Conservation (phyloP, 23 tunicate species). For the Trididemnum clinides region DNA sequence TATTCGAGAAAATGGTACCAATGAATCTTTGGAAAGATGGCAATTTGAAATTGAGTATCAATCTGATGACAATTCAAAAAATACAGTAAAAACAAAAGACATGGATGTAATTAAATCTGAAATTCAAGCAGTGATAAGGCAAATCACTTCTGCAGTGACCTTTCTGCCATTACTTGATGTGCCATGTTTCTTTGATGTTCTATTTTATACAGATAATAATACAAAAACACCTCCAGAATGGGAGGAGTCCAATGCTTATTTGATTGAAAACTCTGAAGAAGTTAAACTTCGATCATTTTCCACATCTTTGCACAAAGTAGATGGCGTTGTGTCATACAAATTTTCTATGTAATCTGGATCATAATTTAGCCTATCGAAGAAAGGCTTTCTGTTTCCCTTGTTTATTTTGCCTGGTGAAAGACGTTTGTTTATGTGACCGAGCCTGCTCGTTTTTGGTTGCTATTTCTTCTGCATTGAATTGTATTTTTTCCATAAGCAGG, state of each 20-base stretch:
- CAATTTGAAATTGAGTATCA: conserved; percentile 79
- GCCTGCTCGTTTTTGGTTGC: too few species aligned
- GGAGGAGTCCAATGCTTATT: conserved; percentile 79
- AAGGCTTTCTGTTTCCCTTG: too few species aligned
- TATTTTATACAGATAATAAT: conserved; percentile 79
- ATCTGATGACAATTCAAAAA: not conserved
- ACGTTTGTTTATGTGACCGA: too few species aligned
- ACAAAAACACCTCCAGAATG: conserved; percentile 66
- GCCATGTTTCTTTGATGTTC: conserved; percentile 82
- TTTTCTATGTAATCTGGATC: conserved; percentile 76
- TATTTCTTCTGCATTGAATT: too few species aligned
- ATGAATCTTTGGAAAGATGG: conserved; percentile 92
- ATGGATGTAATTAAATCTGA: conserved; percentile 63
- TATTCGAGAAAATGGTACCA: conserved; percentile 69
- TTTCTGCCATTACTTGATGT: conserved; percentile 86
- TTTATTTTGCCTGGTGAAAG: too few species aligned
- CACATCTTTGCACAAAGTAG: conserved; percentile 85
- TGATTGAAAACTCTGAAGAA: conserved; percentile 75
- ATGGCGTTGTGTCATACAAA: conserved; percentile 94
- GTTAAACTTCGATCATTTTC: conserved; percentile 86
- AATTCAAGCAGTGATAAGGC: conserved; percentile 84
- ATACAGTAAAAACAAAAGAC: conserved; percentile 58
- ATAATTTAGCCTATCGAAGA: too few species aligned
- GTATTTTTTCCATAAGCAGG: too few species aligned
- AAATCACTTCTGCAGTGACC: conserved; percentile 94